These are phyloP conservation scores for Liparis tanakae DNA, from an alignment of 2,797 vertebrate species.

Conservation along the genomic window DNA sequence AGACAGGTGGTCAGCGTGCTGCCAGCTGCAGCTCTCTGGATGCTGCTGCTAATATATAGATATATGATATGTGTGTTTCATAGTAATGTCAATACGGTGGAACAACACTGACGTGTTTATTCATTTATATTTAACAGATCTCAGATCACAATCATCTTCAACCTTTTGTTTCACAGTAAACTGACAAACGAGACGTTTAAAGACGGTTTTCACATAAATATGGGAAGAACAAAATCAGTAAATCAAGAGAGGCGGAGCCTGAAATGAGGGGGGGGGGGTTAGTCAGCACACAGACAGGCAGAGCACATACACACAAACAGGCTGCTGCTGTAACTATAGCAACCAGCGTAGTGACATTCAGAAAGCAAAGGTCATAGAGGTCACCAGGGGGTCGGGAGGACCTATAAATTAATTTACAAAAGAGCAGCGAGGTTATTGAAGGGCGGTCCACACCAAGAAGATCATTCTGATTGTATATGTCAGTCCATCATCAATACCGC, in stretches of 20 bases:
- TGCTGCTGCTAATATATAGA: not conserved
- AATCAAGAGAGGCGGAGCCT: not conserved
- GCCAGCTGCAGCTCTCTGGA: not conserved
- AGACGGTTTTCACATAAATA: not conserved
- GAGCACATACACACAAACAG: conserved; percentile 14
- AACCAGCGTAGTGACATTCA: conserved; percentile 36
- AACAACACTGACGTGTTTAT: too few relatives aligned
- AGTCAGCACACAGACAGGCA: conserved; percentile 44
- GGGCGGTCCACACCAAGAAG: not conserved
- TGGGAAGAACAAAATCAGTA: not conserved
- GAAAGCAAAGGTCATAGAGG: conserved; percentile 7
- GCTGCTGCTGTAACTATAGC: conserved; percentile 28
- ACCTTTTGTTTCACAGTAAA: too few relatives aligned
- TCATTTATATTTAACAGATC: not conserved
- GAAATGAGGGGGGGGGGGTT: not conserved
- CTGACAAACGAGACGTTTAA: not conserved
- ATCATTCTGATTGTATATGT: not conserved
- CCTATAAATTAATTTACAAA: not conserved
- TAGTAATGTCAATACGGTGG: not conserved
- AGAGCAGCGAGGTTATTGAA: not conserved
- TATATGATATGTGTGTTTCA: not conserved
- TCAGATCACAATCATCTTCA: not conserved
- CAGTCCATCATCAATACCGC: too few relatives aligned
- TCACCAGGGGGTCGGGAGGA: not conserved
- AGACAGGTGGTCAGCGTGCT: conserved; percentile 5